phyloP scores from a whole-genome alignment of 2,113 vertebrate species.

The Lichenostomus cassidix region DNA sequence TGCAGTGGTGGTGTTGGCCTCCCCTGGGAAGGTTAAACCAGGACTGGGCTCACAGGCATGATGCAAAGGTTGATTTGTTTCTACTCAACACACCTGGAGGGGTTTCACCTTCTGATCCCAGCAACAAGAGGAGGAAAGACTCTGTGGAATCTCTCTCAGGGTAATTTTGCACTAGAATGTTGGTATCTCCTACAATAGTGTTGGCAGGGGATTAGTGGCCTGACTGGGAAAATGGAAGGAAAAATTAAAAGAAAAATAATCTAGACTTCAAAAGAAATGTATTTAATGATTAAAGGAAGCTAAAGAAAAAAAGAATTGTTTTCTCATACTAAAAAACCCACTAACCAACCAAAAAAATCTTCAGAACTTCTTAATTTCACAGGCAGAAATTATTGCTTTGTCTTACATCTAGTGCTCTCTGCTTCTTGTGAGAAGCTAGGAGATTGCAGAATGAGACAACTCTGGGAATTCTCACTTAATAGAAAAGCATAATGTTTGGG shows the following conservation, averaged over 20 bases:
- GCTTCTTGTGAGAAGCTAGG: background rate
- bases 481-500: background rate
- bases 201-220: background rate
- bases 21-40: background rate
- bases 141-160: background rate
- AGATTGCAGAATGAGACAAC: background rate
- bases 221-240: background rate
- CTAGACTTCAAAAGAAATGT: background rate
- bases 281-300: background rate
- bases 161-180: background rate
- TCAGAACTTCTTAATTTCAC: background rate
- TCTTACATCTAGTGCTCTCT: background rate
- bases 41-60: accelerated
- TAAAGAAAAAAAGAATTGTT: background rate
- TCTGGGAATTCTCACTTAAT: background rate
- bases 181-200: background rate
- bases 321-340: background rate
- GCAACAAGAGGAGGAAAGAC: slow-evolving; percentile 14
- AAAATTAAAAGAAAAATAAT: background rate
- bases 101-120: background rate
- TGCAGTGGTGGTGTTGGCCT: background rate
- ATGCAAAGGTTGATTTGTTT: background rate
- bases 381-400: background rate
- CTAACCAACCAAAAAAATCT: background rate
- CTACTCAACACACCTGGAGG: background rate